Conservation (phyloP, 92 coral and sea anemone genomes). For the Zoanthus sociatus region DNA sequence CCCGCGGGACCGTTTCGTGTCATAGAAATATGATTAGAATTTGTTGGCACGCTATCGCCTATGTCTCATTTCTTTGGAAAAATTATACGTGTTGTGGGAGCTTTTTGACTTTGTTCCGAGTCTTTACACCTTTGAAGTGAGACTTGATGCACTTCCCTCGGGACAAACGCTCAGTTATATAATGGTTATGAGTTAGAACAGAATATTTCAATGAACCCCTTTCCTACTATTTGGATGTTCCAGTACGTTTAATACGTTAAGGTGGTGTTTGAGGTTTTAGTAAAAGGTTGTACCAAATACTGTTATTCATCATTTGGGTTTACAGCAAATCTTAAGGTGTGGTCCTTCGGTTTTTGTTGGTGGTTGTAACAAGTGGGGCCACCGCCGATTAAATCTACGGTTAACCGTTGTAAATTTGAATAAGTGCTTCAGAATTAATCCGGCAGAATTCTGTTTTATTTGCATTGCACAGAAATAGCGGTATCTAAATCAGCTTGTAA, state of each 20-base stretch:
- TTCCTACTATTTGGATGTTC: background rate
- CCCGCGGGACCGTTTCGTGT: constrained; percentile 49
- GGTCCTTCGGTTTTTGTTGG: background rate
- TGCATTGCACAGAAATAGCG: background rate
- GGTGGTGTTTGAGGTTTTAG: background rate
- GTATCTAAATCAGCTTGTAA: background rate
- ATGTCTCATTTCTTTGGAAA: background rate
- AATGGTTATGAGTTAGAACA: background rate
- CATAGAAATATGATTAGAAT: constrained; percentile 40
- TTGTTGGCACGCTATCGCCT: constrained; percentile 34
- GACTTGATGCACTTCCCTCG: background rate
- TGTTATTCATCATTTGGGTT: background rate
- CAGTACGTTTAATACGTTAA: background rate
- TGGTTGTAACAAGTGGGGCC: constrained; percentile 15
- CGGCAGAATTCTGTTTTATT: background rate
- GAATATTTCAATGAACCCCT: background rate
- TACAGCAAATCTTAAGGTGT: background rate
- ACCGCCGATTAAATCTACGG: background rate
- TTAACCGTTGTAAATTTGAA: background rate
- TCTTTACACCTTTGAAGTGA: background rate
- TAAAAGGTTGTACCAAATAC: background rate
- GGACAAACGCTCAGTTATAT: background rate
- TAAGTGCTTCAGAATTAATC: background rate
- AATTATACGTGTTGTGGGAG: constrained; percentile 1
- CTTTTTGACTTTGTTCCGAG: background rate